Base-by-base conservation (phyloP, 2,888 invertebrate genomes). In the Germaria angustata region DNA sequence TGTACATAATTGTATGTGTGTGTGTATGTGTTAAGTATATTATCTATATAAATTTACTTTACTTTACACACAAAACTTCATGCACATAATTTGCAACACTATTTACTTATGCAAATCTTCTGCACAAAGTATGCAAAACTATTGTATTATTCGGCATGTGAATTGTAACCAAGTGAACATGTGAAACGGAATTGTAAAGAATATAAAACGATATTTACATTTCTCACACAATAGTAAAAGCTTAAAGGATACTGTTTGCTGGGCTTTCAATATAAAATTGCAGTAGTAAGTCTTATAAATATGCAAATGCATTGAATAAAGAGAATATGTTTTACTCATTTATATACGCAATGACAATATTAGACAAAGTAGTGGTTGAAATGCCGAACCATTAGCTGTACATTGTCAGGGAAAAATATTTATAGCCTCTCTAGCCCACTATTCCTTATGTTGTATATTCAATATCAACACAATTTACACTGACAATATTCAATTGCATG, bases 61-160 rank as follows among this genome's bases (percentile, higher is more conserved):
- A 49, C 0, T 1, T 4, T 20, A 41, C n/a, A 32, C 28, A 17
- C 28, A 17, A n/a, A 46, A 11, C 6, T 6, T 3, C 53, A 36
- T 22, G 15, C 11, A 46, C 22, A 72, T 1, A 22, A 28, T n/a
- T n/a, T 13, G 41, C 68, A 55, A 69, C 34, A 63, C 55, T 79
- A 75, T 82, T 82, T 82, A 69, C 81, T 78, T 75, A 82, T 82
- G 81, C 49, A 82, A 82, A 82, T 81, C 49, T 73, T 51, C 61
- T 78, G n/a, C 53, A 39, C 55, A 78, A 73, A 51, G 11, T 69
- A 49, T 51, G 71, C 22, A 36, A 2, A 61, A 20, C 49, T 22
- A 11, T 9, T 77, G 53, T 11, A 59, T 49, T 66, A 61, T 63
- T 63, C 32, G 22, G 22, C 13, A 22, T 53, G 11, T 9, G 17